These are phyloP conservation scores for Pteromalus puparum DNA, from an alignment of 1,140 invertebrate species.

Conservation along the genomic window DNA sequence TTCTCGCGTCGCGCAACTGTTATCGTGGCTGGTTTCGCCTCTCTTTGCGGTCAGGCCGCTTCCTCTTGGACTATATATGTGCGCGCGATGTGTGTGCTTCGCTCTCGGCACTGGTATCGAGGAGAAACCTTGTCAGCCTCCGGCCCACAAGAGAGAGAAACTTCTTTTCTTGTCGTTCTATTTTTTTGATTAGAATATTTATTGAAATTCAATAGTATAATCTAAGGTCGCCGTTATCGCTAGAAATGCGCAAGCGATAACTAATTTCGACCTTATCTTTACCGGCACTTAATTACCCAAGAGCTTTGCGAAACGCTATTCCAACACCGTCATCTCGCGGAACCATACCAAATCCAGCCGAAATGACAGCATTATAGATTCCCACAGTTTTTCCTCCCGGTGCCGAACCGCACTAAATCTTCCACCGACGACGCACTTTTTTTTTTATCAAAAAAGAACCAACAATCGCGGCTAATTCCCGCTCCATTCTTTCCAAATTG, in stretches of 20 bases:
- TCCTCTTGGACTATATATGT: conserved; percentile 17
- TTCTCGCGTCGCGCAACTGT: conserved; percentile 35
- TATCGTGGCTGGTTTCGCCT: conserved; percentile 56
- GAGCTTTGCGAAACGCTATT: too few species aligned
- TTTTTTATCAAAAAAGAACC: background rate
- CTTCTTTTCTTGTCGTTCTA: background rate
- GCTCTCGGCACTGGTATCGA: background rate
- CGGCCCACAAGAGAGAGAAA: background rate
- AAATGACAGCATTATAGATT: background rate
- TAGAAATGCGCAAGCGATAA: conserved; percentile 24
- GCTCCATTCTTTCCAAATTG: background rate
- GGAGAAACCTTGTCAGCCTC: conserved; percentile 25
- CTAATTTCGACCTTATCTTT: conserved; percentile 20
- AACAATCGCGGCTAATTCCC: background rate
- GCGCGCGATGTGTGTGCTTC: background rate
- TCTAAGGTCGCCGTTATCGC: background rate
- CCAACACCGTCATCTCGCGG: background rate
- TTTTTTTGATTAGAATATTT: background rate
- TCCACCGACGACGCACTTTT: background rate
- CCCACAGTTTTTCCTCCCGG: background rate
- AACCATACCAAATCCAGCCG: too few species aligned
- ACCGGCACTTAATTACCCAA: conserved; percentile 27
- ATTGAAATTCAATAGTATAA: background rate
- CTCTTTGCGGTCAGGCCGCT: conserved; percentile 57
- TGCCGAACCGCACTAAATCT: background rate